Base-by-base conservation (phyloP, 2,888 invertebrate genomes). In the Zonitis immaculata region DNA sequence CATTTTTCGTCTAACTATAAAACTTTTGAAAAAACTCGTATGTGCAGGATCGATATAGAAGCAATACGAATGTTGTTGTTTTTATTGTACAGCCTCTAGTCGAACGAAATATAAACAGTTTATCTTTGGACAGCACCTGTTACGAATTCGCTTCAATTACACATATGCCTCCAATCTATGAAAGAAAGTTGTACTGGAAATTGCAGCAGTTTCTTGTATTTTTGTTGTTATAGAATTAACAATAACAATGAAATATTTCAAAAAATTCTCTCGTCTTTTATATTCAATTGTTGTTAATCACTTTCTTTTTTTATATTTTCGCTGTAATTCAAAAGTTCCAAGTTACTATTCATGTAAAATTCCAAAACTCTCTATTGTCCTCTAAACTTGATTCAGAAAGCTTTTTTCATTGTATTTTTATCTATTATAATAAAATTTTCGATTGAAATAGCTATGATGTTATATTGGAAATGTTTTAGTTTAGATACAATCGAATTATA, bases 361-460 rank as follows among this genome's bases (percentile, higher is more conserved):
- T 27, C 26, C n/a, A 45, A 45, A 45, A 16, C 28, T 45, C 28
- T 27, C 28, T 45, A 45, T 45, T 45, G 45, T 45, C 45, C 28
- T 28, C 16, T 28, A 45, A 45, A 45, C 26, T 45, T 45, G 28
- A 45, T 45, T 45, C 8, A 6, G 27, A 30, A 28, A 45, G 45
- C 28, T 45, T 45, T 45, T 45, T 20, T n/a, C n/a, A n/a, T 39
- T 11, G 20, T 39, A 39, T 20, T 39, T 11, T 39, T 39, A 20
- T 18, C 39, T 20, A n/a, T n/a, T n/a, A n/a, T n/a, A n/a, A n/a
- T n/a, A n/a, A n/a, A n/a, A n/a, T n/a, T n/a, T n/a, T n/a, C n/a
- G n/a, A n/a, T n/a, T n/a, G n/a, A n/a, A n/a, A n/a, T n/a, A n/a
- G n/a, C n/a, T n/a, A n/a, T n/a, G n/a, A n/a, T n/a, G n/a, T n/a